Evolutionary conservation across 2,797 vertebrate species (phyloP).

Genomic region (Coccyzus lansbergi): DNA sequence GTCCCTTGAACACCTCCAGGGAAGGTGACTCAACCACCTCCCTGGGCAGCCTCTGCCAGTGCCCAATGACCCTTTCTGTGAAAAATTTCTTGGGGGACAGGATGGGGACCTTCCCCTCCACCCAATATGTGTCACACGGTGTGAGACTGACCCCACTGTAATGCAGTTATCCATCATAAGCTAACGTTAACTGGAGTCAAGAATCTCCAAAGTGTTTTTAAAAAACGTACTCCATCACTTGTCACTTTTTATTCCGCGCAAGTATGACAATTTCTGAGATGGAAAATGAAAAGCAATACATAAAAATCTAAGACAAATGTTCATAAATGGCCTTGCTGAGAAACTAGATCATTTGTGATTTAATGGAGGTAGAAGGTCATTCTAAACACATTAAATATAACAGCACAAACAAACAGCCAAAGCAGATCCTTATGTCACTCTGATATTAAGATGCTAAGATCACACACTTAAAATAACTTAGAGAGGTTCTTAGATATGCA

Average conservation of each 20-base stretch:
- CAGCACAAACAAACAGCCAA: not conserved
- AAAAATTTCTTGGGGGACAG: no score
- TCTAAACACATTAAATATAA: not conserved
- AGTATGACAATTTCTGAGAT: not conserved
- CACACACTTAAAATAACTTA: not conserved
- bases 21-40: no score
- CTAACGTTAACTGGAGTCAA: not conserved
- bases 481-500: not conserved
- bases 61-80: no score
- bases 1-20: no score
- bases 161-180: not conserved
- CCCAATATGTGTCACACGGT: no score
- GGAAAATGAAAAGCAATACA: conserved; percentile 30
- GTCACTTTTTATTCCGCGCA: conserved; percentile 22
- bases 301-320: conserved; percentile 12
- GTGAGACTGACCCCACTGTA: not conserved
- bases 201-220: not conserved
- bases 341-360: conserved; percentile 13
- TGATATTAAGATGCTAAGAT: not conserved
- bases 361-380: conserved; percentile 21
- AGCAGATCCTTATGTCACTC: not conserved
- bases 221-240: not conserved
- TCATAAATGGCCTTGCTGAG: conserved; percentile 23
- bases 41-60: no score
- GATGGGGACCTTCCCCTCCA: not conserved